Base-by-base conservation (phyloP, 2,888 invertebrate genomes). In the Bellardia bayeri region DNA sequence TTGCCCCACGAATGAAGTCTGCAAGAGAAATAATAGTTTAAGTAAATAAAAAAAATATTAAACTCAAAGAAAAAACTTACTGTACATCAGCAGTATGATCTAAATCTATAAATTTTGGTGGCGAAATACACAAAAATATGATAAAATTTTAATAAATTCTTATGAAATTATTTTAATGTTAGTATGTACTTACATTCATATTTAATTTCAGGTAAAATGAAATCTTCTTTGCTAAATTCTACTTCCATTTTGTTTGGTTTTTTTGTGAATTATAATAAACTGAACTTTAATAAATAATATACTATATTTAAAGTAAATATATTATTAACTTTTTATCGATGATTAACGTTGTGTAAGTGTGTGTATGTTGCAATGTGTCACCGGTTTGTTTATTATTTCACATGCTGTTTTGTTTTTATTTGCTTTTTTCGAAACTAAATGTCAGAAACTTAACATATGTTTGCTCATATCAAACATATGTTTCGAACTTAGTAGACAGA, bases 41-140 rank as follows among this genome's bases (percentile, higher is more conserved):
- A 61, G 4, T 49, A 40, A 75, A 5, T 30, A 37, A 63, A 30
- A 66, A 51, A 14, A 9, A 16, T 0, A 68, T 45, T 9, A 42
- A 42, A 5, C 33, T 30, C n/a, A 30, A 3, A 8, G 58, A 45
- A n/a, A 69, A 79, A 91, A 96, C 98, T 97, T 95, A 98, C 97
- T 99, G 99, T n/a, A 99, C 98, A 94, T 99, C 99, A 23, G 99
- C 99, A 45, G 99, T 98, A 93, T 99, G 99, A 92, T 99, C 99
- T 93, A 99, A 94, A 95, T 98, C 98, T 98, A 94, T 85, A 87
- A 90, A 49, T 9, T 56, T 58, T 51, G 2, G 11, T 66, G 42
- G 9, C 7, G n/a, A 68, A 40, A 51, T 54, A 6, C 49, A 85
- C 13, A 66, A 45, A 61, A 69, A 61, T 11, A 58, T 45, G n/a